Conservation (phyloP, 2,888 invertebrate genomes). For the Ophion ventricosus region DNA sequence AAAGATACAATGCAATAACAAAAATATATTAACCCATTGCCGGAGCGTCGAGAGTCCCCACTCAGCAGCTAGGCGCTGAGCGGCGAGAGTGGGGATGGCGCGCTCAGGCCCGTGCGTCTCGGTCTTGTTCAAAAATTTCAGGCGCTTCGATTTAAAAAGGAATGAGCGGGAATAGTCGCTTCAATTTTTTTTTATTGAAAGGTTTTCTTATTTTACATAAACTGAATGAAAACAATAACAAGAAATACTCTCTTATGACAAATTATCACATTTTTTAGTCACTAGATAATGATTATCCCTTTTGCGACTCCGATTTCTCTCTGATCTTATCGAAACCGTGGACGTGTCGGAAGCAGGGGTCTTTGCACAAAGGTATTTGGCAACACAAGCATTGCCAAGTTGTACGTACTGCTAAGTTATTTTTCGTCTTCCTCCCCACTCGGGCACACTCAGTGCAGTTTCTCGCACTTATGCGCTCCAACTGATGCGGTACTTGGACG, state of each 20-base stretch:
- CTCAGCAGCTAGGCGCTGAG: neutral
- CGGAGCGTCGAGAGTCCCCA: no score
- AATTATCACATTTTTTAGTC: constrained; percentile 24
- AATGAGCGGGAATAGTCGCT: constrained; percentile 18
- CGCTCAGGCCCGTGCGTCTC: constrained; percentile 18
- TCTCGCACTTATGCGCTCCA: no score
- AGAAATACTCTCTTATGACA: no score
- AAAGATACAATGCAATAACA: no score
- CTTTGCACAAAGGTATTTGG: constrained; percentile 35
- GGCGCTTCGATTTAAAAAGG: constrained; percentile 20
- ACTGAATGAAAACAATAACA: constrained; percentile 20
- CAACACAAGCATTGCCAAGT: constrained; percentile 29
- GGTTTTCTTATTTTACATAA: constrained; percentile 11
- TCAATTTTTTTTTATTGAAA: neutral
- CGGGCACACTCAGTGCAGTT: no score
- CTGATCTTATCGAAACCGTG: constrained; percentile 26
- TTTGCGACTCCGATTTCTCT: constrained; percentile 13
- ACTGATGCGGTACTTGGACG: no score
- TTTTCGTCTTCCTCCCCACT: no score
- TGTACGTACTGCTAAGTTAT: no score
- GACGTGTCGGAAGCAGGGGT: constrained; percentile 11
- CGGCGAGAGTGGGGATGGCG: neutral
- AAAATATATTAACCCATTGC: no score
- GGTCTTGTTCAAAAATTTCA: constrained; percentile 18
- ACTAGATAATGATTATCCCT: constrained; percentile 18